Conservation (phyloP, 53 echinoderm and acorn worm species). For the Glandiceps talaboti region DNA sequence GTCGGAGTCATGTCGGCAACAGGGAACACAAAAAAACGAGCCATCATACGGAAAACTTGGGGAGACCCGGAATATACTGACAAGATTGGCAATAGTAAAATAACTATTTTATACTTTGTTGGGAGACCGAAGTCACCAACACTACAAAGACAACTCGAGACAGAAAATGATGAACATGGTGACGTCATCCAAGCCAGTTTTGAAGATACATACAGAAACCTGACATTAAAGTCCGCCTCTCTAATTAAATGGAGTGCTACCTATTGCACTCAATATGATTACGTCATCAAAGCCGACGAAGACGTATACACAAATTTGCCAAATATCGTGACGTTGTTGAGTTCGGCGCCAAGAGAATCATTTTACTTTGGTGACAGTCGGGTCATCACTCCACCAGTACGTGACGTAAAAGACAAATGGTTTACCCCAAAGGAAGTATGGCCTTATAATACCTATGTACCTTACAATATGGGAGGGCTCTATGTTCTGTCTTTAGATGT, state of each 20-base stretch:
- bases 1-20: not conserved
- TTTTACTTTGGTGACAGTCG: slow-evolving; percentile 14
- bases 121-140: not conserved
- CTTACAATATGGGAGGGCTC: slow-evolving; percentile 10
- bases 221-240: slow-evolving; percentile 19
- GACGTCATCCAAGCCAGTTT: slow-evolving; percentile 22
- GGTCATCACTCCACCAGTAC: not conserved
- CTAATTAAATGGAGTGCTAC: slow-evolving; percentile 21
- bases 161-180: not conserved
- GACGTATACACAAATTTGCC: slow-evolving; percentile 13
- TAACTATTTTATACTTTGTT: slow-evolving; percentile 9
- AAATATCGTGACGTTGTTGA: slow-evolving; percentile 9
- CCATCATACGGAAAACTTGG: not conserved
- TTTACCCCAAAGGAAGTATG: slow-evolving; percentile 9
- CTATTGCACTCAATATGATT: slow-evolving; percentile 4
- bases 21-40: not conserved
- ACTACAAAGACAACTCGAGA: not conserved
- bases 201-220: slow-evolving; percentile 13
- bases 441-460: slow-evolving; percentile 11
- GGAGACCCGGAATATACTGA: not conserved
- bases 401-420: slow-evolving; percentile 12
- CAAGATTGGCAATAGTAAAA: not conserved
- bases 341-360: not conserved
- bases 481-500: slow-evolving; percentile 27
- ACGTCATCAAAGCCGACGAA: slow-evolving; percentile 25